Conservation (phyloP, 2,888 invertebrate species). For the Cheilosia vernalis region DNA sequence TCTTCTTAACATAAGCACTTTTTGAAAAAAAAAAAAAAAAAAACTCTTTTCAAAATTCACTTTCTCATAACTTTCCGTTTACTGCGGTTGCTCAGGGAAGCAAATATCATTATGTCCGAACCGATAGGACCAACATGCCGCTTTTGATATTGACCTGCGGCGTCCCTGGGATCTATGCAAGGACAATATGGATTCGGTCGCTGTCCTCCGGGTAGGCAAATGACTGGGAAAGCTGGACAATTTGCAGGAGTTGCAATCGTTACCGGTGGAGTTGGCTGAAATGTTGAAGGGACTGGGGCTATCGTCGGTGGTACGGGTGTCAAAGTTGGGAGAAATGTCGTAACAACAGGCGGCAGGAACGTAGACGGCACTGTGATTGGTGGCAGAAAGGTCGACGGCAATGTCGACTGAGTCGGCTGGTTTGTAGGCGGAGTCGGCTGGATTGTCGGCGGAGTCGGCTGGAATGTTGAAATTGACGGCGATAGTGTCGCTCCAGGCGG, state of each 20-base stretch:
- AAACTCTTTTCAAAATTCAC: background rate
- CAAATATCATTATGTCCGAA: slow-evolving; percentile 80
- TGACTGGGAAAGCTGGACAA: slow-evolving; percentile 79
- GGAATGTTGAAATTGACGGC: slow-evolving; percentile 62
- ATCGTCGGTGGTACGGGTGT: slow-evolving; percentile 27
- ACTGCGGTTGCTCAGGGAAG: slow-evolving; percentile 77
- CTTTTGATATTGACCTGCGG: slow-evolving; percentile 38
- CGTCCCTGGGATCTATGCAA: slow-evolving; percentile 82
- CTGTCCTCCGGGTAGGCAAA: slow-evolving; percentile 80
- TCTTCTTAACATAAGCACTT: background rate
- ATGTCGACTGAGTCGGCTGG: slow-evolving; percentile 41
- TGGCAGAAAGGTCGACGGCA: slow-evolving; percentile 22
- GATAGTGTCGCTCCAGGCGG: slow-evolving; percentile 77
- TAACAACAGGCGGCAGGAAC: background rate
- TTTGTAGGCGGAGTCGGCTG: no score
- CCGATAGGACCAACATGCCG: slow-evolving; percentile 59
- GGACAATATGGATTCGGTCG: slow-evolving; percentile 81
- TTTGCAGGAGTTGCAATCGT: slow-evolving; percentile 25
- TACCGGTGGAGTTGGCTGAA: slow-evolving; percentile 43
- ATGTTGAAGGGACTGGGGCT: slow-evolving; percentile 45
- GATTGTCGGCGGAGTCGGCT: slow-evolving; percentile 48
- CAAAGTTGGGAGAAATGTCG: slow-evolving; percentile 25
- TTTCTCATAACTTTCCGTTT: slow-evolving; percentile 77
- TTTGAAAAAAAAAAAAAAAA: slow-evolving; percentile 7
- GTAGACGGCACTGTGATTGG: slow-evolving; percentile 1